These are phyloP conservation scores for Daphoenositta chrysoptera DNA, from an alignment of 2,113 vertebrate species.

Conservation along the genomic window DNA sequence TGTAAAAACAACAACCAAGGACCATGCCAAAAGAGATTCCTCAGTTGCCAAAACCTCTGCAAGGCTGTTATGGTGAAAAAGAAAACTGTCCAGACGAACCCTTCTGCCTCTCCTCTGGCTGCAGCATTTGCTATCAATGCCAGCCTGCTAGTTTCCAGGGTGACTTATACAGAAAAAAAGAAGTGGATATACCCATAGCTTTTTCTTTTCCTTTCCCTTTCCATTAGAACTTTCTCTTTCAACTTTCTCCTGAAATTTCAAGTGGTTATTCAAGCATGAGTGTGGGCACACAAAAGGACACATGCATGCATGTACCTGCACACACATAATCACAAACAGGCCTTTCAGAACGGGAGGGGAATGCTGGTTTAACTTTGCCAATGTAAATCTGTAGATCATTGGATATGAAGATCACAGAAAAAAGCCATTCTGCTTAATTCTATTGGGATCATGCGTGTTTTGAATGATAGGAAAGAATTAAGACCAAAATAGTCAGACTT, in stretches of 20 bases:
- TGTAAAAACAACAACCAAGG: background rate
- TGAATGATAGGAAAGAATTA: conserved; percentile 69
- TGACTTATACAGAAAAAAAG: background rate
- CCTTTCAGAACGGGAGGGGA: background rate
- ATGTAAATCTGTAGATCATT: background rate
- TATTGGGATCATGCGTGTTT: conserved; percentile 67
- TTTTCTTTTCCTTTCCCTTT: background rate
- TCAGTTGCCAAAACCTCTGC: background rate
- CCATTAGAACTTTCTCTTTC: background rate
- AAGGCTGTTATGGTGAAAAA: background rate
- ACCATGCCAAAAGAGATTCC: background rate
- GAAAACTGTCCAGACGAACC: background rate
- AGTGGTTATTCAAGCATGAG: background rate
- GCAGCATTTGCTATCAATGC: background rate
- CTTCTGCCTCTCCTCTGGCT: background rate
- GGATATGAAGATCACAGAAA: conserved; percentile 52
- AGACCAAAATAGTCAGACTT: conserved; percentile 66
- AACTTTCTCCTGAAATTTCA: background rate
- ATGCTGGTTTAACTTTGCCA: background rate
- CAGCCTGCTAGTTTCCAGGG: background rate
- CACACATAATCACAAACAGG: background rate
- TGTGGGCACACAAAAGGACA: background rate
- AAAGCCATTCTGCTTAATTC: conserved; percentile 62
- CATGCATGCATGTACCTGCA: rapidly evolving
- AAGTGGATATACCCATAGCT: rapidly evolving